These are phyloP conservation scores for Pollenia amentaria DNA, from an alignment of 2,888 invertebrate species.

Conservation along the genomic window DNA sequence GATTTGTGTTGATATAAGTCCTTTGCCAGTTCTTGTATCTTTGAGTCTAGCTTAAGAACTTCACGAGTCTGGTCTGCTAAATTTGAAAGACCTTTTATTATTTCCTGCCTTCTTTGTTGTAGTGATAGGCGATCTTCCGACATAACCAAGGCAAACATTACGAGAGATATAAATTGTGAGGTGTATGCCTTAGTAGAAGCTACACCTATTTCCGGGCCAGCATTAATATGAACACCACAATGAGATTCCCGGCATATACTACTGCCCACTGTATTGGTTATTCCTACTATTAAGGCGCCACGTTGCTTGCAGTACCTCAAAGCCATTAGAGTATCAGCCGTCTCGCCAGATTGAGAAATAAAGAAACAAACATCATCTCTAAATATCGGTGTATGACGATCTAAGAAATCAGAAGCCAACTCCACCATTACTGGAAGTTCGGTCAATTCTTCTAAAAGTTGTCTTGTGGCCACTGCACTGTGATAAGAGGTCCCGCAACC, in stretches of 20 bases:
- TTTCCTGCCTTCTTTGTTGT: conserved; percentile 93
- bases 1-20: conserved; percentile 97
- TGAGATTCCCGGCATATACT: conserved; percentile 99
- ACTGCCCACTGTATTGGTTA: conserved; percentile 99
- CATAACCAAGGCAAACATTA: conserved; percentile 99
- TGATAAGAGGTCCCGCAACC: conserved; percentile 99
- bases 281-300: conserved; percentile 98
- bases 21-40: conserved; percentile 94
- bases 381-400: conserved; percentile 99
- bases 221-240: conserved; percentile 99
- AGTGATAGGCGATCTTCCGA: conserved; percentile 98
- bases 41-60: conserved; percentile 93
- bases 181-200: conserved; percentile 99
- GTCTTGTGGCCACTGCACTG: conserved; percentile 98
- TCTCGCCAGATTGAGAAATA: conserved; percentile 99
- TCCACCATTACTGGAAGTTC: conserved; percentile 99
- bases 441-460: conserved; percentile 98
- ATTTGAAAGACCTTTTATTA: conserved; percentile 94
- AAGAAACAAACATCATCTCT: conserved; percentile 99
- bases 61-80: conserved; percentile 95
- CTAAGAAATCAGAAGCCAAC: conserved; percentile 98
- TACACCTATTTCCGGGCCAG: conserved; percentile 99
- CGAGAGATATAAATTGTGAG: conserved; percentile 98
- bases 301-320: conserved; percentile 98
- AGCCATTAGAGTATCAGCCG: conserved; percentile 98